Conservation (phyloP, 2,888 invertebrate species). For the Cosmia trapezina region DNA sequence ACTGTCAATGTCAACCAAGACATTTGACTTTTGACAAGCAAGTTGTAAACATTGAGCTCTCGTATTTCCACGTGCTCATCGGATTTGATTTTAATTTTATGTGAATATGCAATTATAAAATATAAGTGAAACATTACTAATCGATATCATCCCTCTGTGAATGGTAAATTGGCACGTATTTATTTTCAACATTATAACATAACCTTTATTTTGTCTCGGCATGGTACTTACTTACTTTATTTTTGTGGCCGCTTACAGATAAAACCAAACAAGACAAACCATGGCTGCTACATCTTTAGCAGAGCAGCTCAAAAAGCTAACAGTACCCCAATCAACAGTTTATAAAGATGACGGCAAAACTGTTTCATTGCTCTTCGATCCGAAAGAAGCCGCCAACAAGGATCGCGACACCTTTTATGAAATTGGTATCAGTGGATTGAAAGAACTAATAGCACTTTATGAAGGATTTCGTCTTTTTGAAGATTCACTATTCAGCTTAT, state of each 20-base stretch:
- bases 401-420: slow-evolving; percentile 96
- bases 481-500: slow-evolving; percentile 93
- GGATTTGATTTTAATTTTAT: neutral
- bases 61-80: slow-evolving; percentile 29
- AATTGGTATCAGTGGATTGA: slow-evolving; percentile 96
- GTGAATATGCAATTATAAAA: neutral
- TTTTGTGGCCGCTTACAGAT: slow-evolving; percentile 24
- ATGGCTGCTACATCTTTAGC: slow-evolving; percentile 93
- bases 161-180: slow-evolving; percentile 23
- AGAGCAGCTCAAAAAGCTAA: slow-evolving; percentile 94
- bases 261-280: slow-evolving; percentile 23
- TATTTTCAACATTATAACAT: neutral
- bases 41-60: slow-evolving; percentile 43
- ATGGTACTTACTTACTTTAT: slow-evolving; percentile 3
- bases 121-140: neutral
- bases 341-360: slow-evolving; percentile 92
- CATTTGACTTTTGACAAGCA: slow-evolving; percentile 14
- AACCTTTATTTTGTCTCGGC: slow-evolving; percentile 23
- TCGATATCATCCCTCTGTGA: neutral
- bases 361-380: slow-evolving; percentile 96
- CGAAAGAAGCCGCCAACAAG: slow-evolving; percentile 96
- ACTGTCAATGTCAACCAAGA: slow-evolving; percentile 7
- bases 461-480: slow-evolving; percentile 93
- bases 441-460: slow-evolving; percentile 94
- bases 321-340: slow-evolving; percentile 93